Evolutionary conservation across 2,888 invertebrate genomes (phyloP).

Genomic region (Dryobota labecula): DNA sequence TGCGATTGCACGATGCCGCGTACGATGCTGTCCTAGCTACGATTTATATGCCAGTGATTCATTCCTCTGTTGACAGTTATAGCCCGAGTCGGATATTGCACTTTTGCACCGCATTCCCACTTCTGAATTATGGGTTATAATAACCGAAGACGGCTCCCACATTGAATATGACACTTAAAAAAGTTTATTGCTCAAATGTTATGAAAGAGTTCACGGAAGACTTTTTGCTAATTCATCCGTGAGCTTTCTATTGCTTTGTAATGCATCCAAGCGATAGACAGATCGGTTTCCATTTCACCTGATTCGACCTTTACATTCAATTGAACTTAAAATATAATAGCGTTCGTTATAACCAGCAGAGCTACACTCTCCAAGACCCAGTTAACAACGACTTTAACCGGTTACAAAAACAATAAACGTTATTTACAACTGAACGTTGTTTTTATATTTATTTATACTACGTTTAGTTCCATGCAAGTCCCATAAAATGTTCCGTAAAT

Average conservation of each 20-base stretch:
- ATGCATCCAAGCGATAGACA: constrained; percentile 48
- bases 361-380: constrained; percentile 56
- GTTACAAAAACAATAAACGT: constrained; percentile 82
- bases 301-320: constrained; percentile 69
- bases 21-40: constrained; percentile 80
- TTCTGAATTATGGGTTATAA: constrained; percentile 84
- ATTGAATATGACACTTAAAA: constrained; percentile 58
- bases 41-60: constrained; percentile 88
- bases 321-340: constrained; percentile 73
- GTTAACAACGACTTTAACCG: constrained; percentile 64
- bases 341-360: constrained; percentile 70
- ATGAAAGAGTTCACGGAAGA: constrained; percentile 42
- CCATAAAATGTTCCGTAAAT: constrained; percentile 87
- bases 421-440: constrained; percentile 83
- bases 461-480: constrained; percentile 81
- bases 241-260: constrained; percentile 74
- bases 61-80: constrained; percentile 87
- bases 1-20: constrained; percentile 76
- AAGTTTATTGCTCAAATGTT: constrained; percentile 48
- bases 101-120: constrained; percentile 85
- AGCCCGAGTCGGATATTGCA: constrained; percentile 87
- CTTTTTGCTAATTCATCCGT: constrained; percentile 72
- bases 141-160: constrained; percentile 77
- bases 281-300: constrained; percentile 59
- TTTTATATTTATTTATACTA: constrained; percentile 85